Conservation (phyloP, 2,113 vertebrate species). For the Nanger granti region DNA sequence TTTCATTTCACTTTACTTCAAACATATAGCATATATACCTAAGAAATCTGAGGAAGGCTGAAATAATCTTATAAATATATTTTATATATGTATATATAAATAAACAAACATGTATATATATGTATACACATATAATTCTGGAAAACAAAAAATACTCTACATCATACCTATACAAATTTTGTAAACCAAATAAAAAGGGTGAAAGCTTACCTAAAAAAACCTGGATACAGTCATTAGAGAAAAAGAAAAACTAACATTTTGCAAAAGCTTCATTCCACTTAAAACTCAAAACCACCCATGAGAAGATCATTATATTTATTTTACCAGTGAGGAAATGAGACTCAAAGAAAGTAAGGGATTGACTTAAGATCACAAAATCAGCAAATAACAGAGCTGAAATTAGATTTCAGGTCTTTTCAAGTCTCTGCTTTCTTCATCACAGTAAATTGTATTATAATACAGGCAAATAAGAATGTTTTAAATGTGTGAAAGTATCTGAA, state of each 20-base stretch:
- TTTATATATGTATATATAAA: not conserved
- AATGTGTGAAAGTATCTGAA: not conserved
- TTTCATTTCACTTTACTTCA: not conserved
- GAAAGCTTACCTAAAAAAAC: not conserved
- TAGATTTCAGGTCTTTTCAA: not conserved
- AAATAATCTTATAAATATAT: not conserved
- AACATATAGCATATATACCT: not conserved
- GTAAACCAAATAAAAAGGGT: not conserved
- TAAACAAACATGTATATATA: not conserved
- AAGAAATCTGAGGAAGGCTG: not conserved
- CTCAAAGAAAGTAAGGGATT: not conserved
- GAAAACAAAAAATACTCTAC: not conserved
- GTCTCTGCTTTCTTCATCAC: not conserved
- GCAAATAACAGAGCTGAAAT: not conserved
- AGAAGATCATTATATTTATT: not conserved
- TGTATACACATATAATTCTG: not conserved
- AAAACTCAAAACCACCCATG: not conserved
- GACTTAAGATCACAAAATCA: not conserved
- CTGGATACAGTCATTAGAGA: not conserved
- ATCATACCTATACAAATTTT: not conserved
- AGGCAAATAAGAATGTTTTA: not conserved
- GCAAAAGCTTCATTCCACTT: not conserved
- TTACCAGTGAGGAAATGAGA: not conserved
- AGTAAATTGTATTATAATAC: not conserved
- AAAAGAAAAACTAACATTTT: not conserved